Evolutionary conservation across 2,797 vertebrate species (phyloP), one percentile per base, ranked within the genome.

Genomic region (Rallus crepitans): DNA sequence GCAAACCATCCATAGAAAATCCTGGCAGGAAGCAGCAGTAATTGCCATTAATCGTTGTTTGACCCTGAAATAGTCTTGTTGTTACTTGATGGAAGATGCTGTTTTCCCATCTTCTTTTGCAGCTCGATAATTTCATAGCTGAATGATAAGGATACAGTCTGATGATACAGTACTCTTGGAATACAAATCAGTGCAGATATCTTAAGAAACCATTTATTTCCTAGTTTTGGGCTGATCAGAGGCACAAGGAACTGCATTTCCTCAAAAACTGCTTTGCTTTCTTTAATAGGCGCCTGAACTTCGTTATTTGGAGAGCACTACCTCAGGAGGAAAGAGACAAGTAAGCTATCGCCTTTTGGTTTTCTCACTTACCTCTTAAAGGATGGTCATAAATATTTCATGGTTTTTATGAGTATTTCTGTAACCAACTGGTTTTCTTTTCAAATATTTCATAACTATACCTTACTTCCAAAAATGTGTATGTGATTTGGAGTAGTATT

Each of bases 241-340:
- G 79, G n/a, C 7, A 57, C 40, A 64, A 61, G 75, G 37, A 91
- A 61, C 31, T 85, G 30, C 48, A 76, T 79, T 94, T 28, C 56
- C 65, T 91, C 66, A 89, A 79, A 91, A 71, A 50, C 55, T 61
- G 16, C 76, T 96, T 93, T 92, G 18, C 90, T 95, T 97, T 94
- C 63, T 87, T 72, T 89, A 95, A 98, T 57, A 98, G 98, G 82
- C 97, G 92, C 33, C 96, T 98, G 80, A 98, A 98, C 96, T 90
- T 97, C 79, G 56, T 98, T 73, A 72, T 98, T 79, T 98, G 98
- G 98, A 97, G 76, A 96, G 98, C 96, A 11, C 93, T 98, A 13
- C 87, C 98, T 91, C 96, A 97, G 93, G 97, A 98, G 33, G 98
- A 98, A 94, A 98, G 93, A 97, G 96, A 98, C 72, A 98, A 97